Percentiles rank a stretch among this genome's conserved stretches.
Evolutionary conservation across 2,113 vertebrate species (phyloP).

Genomic region (Phodopus roborovskii): DNA sequence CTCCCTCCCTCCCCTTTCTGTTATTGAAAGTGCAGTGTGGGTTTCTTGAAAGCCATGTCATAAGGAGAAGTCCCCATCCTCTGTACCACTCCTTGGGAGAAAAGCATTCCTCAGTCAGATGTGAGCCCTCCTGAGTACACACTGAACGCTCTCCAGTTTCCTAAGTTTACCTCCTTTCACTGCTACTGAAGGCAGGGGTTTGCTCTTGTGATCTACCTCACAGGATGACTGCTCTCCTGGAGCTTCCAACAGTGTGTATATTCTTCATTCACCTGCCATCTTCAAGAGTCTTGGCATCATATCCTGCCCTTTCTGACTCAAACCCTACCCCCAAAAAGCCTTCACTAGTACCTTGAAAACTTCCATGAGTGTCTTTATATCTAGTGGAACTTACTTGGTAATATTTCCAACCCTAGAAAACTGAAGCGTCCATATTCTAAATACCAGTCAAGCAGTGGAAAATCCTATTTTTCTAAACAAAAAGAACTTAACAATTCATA

Average conservation of each 20-base stretch:
- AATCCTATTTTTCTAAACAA: background rate
- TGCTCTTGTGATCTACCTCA: background rate
- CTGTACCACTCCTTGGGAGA: background rate
- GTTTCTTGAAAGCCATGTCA: background rate
- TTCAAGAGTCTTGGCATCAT: too few species aligned
- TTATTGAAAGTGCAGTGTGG: too few species aligned
- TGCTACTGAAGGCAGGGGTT: background rate
- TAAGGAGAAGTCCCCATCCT: too few species aligned
- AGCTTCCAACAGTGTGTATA: background rate
- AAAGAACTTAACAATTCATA: background rate
- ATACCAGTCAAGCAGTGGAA: background rate
- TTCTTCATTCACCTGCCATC: background rate
- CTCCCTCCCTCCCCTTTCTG: background rate
- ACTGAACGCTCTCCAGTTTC: background rate
- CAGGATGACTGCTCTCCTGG: background rate
- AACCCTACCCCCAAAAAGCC: background rate
- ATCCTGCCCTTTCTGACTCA: background rate
- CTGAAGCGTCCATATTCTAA: background rate
- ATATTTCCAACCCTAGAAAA: slow-evolving; percentile 40
- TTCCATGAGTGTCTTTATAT: background rate
- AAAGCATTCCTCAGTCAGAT: background rate
- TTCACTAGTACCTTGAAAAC: background rate
- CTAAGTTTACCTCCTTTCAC: background rate
- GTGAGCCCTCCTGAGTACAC: background rate
- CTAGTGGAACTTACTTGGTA: background rate